phyloP scores from a whole-genome alignment of 2,888 invertebrate genomes.

The Siphonodentalium dalli region DNA sequence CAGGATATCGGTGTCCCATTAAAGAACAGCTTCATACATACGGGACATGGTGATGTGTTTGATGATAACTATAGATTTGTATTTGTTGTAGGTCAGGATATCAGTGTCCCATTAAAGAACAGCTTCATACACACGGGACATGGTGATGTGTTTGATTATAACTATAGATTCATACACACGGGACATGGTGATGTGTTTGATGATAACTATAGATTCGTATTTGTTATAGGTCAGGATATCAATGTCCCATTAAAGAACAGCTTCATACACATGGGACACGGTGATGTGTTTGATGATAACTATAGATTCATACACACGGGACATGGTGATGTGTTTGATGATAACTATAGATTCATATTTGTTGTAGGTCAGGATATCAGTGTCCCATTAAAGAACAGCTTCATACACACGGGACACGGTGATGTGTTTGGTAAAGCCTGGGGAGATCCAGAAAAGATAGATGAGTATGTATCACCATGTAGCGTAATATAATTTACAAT shows the following conservation, averaged over 20 bases:
- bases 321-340: no score
- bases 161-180: neutral
- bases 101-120: constrained; percentile 80
- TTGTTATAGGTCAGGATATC: constrained; percentile 71
- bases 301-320: no score
- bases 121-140: constrained; percentile 82
- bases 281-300: no score
- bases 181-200: no score
- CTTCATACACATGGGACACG: constrained; percentile 77
- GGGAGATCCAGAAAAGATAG: constrained; percentile 83
- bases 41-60: neutral
- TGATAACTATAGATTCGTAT: no score
- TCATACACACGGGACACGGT: constrained; percentile 77
- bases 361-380: constrained; percentile 75
- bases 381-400: constrained; percentile 80
- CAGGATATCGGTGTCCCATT: constrained; percentile 81
- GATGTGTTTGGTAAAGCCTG: constrained; percentile 80
- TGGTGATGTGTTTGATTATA: no score
- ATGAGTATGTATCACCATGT: constrained; percentile 71
- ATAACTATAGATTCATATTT: neutral
- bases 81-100: constrained; percentile 70
- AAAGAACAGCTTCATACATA: constrained; percentile 73
- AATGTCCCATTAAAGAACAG: constrained; percentile 80
- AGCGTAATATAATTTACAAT: no score
- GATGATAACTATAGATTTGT: neutral